These are phyloP conservation scores for Tarsius wallacei DNA, from an alignment of 2,797 vertebrate species.

Conservation along the genomic window DNA sequence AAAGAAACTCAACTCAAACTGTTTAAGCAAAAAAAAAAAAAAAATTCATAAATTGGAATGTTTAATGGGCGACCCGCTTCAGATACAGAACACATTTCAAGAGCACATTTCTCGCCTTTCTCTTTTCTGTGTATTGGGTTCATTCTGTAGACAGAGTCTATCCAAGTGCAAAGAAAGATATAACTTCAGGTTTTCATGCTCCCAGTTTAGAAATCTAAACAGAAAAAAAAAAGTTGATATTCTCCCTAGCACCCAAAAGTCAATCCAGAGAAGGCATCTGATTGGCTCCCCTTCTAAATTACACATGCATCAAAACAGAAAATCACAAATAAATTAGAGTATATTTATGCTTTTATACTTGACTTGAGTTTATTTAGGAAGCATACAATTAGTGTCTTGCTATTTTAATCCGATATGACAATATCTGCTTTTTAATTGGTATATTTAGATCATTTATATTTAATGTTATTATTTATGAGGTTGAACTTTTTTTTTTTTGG, in stretches of 20 bases:
- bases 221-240: slow-evolving; percentile 3
- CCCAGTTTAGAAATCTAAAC: slow-evolving; percentile 32
- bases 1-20: slow-evolving; percentile 49
- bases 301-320: background rate
- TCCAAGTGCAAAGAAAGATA: background rate
- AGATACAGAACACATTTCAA: background rate
- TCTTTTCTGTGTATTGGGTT: background rate
- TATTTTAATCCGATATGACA: background rate
- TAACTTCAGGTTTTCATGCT: background rate
- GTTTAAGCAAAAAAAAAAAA: background rate
- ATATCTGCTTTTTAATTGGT: background rate
- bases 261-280: background rate
- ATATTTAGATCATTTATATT: no score
- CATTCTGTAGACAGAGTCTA: slow-evolving; percentile 16
- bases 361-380: background rate
- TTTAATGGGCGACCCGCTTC: background rate
- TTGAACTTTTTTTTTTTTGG: no score
- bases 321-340: background rate
- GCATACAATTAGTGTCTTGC: background rate
- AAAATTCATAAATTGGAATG: background rate
- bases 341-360: background rate
- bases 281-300: background rate
- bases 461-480: no score
- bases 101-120: background rate
- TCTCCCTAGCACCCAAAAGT: background rate